Evolutionary conservation across 2,797 vertebrate genomes (phyloP), one percentile per base, ranked within the genome.

Genomic region (Neopelma chrysocephalum): DNA sequence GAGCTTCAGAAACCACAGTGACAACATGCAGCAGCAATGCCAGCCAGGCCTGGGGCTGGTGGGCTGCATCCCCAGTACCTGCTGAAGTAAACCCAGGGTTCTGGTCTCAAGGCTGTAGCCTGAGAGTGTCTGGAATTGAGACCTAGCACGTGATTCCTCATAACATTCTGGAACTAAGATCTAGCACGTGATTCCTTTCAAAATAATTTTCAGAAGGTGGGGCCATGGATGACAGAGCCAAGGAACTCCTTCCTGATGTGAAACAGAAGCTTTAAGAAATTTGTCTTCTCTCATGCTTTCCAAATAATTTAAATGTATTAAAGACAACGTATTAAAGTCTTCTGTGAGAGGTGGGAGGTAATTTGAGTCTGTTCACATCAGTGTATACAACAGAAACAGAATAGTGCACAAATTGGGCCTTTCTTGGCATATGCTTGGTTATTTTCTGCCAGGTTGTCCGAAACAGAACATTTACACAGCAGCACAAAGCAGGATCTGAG

Each of bases 381-480:
- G 32, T 38, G 54, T 71, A 29, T 64, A 60, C 10, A 75, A 53
- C 0, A 91, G 38, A 80, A 93, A 36, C 38, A 47, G 47, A 57
- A 2, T 3, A 64, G 21, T 42, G 19, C 11, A 10, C 16, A 13
- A 57, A 26, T 66, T 38, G n/a, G 10, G 34, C 25, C 26, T 40
- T 72, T 71, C 72, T 56, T 80, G 23, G 11, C 5, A 38, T 38
- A 12, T 64, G 32, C 23, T 76, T 73, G 50, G 42, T 82, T 89
- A 56, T 92, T 87, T 93, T 16, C 76, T 45, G 15, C 68, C 98
- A 99, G 99, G 93, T 96, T 99, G 87, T 98, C 98, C 8, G 97
- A 98, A 92, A 92, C 96, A 15, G 97, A 98, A 47, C 94, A 94
- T 25, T 94, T 98, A 25, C 97, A 98, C 4, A 97, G 81, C 87